phyloP scores from a whole-genome alignment of 2,113 vertebrate genomes.

The Grammomys surdaster region DNA sequence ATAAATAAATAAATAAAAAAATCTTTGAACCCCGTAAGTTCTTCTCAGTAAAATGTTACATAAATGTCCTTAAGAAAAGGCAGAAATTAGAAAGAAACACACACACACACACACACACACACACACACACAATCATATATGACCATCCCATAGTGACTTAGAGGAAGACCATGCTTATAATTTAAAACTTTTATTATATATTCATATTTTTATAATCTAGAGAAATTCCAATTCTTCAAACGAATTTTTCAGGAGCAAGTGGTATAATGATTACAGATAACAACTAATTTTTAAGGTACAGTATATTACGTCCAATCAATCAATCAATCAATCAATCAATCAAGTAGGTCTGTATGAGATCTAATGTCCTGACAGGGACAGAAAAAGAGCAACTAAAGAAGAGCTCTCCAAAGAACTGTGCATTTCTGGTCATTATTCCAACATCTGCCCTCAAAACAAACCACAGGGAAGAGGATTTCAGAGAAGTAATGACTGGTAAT shows the following conservation, averaged over 20 bases:
- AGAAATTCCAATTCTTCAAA: background rate
- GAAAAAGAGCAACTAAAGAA: background rate
- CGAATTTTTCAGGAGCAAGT: background rate
- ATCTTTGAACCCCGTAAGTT: conserved; percentile 10
- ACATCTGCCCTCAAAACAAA: background rate
- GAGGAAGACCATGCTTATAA: background rate
- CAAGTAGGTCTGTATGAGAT: background rate
- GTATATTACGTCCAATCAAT: background rate
- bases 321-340: background rate
- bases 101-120: no score
- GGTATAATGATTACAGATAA: background rate
- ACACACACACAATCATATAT: background rate
- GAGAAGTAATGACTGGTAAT: background rate
- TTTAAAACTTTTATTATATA: conserved; percentile 14
- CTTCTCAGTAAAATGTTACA: conserved; percentile 1
- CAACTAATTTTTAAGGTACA: background rate
- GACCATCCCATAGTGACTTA: background rate
- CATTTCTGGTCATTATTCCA: background rate
- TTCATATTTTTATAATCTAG: conserved; percentile 3
- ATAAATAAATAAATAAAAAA: background rate
- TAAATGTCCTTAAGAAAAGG: background rate
- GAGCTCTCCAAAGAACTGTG: background rate
- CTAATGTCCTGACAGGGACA: background rate
- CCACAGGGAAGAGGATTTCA: background rate
- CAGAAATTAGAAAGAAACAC: background rate